Evolutionary conservation across 2,113 vertebrate species (phyloP), one percentile per base, ranked within the genome.

Genomic region (Gallinago undulata): DNA sequence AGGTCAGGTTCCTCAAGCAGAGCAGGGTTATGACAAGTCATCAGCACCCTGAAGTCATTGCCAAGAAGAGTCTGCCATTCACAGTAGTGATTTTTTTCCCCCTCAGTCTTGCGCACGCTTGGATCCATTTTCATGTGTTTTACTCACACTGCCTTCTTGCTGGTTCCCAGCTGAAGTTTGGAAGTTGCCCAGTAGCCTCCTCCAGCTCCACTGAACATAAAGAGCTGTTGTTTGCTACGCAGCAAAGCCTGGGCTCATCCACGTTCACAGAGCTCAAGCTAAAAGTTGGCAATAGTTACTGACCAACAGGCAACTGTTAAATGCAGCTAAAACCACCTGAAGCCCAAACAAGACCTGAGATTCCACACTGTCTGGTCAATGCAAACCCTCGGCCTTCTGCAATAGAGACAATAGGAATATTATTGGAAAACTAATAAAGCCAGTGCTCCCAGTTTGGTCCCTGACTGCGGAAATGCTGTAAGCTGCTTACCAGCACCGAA

Each of bases 321-420:
- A 62, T 3, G 19, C 67, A 51, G 39, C 57, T 13, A 13, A 60
- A 72, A 64, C 31, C 57, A 72, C 7, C 28, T 47, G 50, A 60
- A 64, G 50, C 53, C 55, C 76, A 22, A n/a, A 41, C 28, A 15
- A 78, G 68, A 24, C 39, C 31, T 25, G 11, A 60, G 64, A 17
- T 31, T 45, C 50, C 30, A 4, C 0, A 0, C 4, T 28, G 23
- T 15, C 74, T 25, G 7, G 7, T 57, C 67, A 74, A 2, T 10
- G 17, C 67, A 57, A 56, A 9, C 24, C 28, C 30, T 22, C 4
- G 66, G 60, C 22, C 56, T 66, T 43, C 64, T 62, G 43, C 82
- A 53, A 5, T 7, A 17, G 64, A 53, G 35, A 17, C 27, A 55
- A 23, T 0, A 28, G 51, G 51, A 62, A 56, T 45, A 23, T 62